Base-by-base conservation (phyloP, 2,113 vertebrate species). In the Toxotes jaculatrix region DNA sequence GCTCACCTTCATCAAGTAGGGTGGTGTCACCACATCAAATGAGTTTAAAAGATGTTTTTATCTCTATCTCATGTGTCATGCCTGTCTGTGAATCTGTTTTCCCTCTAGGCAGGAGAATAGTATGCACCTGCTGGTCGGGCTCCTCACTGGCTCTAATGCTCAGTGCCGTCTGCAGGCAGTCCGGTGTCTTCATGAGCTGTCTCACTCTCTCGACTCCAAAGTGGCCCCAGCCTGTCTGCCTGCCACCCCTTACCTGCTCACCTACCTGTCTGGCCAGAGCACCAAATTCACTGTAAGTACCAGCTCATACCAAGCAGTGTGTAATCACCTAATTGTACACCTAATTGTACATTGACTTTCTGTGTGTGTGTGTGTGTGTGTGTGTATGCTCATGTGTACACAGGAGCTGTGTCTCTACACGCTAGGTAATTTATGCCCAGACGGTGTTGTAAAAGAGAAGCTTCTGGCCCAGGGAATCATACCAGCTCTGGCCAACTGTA, bases 371-470 rank as follows among this genome's bases (percentile, higher is more conserved):
- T 27, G 27, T 27, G 27, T 1, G 27, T 27, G 27, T 27, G 27
- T 27, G 27, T 27, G 13, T 59, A 0, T 82, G 13, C 82, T 27
- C 4, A 12, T 80, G 51, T 74, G 13, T 79, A 5, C 63, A 90
- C 92, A 99, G 98, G 98, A 98, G 89, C 91, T 98, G 84, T 99
- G 97, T 89, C 93, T 99, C 65, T 99, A 99, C 92, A 98, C 97
- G 0, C 90, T 99, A 74, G 98, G 98, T 53, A 99, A 99, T 82
- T 93, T 99, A 43, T 96, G 95, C 0, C 96, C 98, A 43, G 98
- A 98, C 79, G 96, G 95, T 77, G 83, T 86, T 38, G 95, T 96
- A n/a, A 96, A 95, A 94, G 96, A 95, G 56, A 97, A 96, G 60
- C 95, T 99, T 31, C 81, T 99, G 83, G 96, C 96, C 13, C 98